A percentile compares a stretch with the other conserved stretches of the same genome.
Evolutionary conservation across 2,797 vertebrate species (phyloP).

Genomic region (Poeciliopsis infans): DNA sequence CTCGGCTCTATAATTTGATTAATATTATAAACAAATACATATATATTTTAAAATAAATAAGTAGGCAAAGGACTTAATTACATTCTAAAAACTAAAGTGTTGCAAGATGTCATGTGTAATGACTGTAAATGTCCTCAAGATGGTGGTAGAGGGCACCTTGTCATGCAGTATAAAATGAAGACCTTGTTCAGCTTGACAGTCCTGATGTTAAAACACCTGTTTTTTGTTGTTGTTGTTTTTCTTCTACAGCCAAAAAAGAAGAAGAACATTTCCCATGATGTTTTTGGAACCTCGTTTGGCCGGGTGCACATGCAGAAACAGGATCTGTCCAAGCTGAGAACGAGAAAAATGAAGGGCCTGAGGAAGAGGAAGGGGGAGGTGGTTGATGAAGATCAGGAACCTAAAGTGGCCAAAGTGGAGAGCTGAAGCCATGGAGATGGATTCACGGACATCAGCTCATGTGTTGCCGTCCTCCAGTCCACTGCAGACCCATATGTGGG

Average conservation of each 20-base stretch:
- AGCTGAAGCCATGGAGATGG: conserved; percentile 31
- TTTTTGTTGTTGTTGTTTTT: not conserved
- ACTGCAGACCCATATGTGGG: not conserved
- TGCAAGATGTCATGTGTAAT: not conserved
- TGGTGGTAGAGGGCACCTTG: not conserved
- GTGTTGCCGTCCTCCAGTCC: not conserved
- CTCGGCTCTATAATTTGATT: no score
- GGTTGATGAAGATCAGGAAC: conserved; percentile 35
- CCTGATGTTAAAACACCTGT: not conserved
- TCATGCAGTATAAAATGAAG: not conserved
- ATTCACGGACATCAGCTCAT: not conserved
- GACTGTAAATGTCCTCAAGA: conserved; percentile 11
- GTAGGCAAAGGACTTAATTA: not conserved
- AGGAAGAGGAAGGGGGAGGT: conserved; percentile 85
- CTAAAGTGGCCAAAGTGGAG: conserved; percentile 82
- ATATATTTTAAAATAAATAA: not conserved
- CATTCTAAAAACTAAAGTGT: not conserved
- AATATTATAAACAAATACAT: no score
- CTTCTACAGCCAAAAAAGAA: conserved; percentile 89
- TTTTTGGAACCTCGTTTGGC: conserved; percentile 91
- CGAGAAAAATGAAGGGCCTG: conserved; percentile 94
- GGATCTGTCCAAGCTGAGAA: conserved; percentile 91
- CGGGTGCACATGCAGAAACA: conserved; percentile 98
- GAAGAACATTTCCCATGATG: conserved; percentile 94
- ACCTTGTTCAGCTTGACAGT: not conserved